Base-by-base conservation (phyloP, 2,113 vertebrate species). In the Semicossyphus pulcher region DNA sequence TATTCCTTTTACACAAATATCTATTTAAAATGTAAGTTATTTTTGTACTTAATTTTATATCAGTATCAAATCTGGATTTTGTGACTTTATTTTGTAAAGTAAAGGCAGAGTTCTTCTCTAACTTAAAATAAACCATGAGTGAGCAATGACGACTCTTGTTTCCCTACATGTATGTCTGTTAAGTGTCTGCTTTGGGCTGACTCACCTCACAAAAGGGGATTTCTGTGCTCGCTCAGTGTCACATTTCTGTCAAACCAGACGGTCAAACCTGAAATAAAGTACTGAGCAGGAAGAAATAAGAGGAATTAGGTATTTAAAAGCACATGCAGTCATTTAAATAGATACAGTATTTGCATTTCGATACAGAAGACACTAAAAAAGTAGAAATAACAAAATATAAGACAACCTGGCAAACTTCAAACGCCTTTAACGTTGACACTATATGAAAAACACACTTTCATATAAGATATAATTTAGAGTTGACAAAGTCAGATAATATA, bases 11-110 rank as follows among this genome's bases (percentile, higher is more conserved):
- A 44, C 10, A 23, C 5, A 8, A 12, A 26, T 36, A 10, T 60
- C 16, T 57, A 63, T 69, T 73, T 78, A 48, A 61, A 29, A 7
- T 11, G 0, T n/a, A 32, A 67, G 0, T 60, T 78, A 49, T 72
- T 81, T 81, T 81, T 78, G 5, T 78, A 78, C 65, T 48, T 8
- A 10, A 9, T 56, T 61, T 48, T 60, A 16, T 51, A 65, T 1
- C 14, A n/a, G 6, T 34, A 1, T 15, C 5, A 26, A 25, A 32
- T 14, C 15, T 18, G 11, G 51, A 26, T 54, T 41, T n/a, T 42
- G 8, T 21, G 37, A 23, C 36, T 29, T 65, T 58, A 37, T 56
- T 57, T 45, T 63, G 20, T 23, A 39, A 62, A 45, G 16, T 11
- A n/a, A n/a, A n/a, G n/a, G n/a, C n/a, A n/a, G n/a, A 62, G 9